A percentile compares a stretch with the other conserved stretches of the same genome.
phyloP scores from a whole-genome alignment of 2,888 invertebrate genomes.

The Dermolepida albohirtum region DNA sequence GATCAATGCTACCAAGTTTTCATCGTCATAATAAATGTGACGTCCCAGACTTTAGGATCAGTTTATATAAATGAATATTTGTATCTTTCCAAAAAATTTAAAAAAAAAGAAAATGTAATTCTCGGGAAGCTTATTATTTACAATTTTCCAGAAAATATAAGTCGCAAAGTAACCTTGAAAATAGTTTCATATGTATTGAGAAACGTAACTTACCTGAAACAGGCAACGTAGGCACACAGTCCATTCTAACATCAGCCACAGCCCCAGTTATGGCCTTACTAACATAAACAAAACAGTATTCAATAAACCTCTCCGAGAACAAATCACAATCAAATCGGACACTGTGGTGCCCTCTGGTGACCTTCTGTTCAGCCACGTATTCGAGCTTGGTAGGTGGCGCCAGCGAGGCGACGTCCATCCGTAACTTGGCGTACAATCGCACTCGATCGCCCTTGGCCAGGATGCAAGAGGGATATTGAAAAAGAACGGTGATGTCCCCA shows the following conservation, averaged over 20 bases:
- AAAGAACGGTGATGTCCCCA: conserved; percentile 80
- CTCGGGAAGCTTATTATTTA: too few species aligned
- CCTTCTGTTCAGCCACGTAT: conserved; percentile 76
- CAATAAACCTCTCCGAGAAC: conserved; percentile 85
- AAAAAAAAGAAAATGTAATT: too few species aligned
- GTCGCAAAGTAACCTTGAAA: too few species aligned
- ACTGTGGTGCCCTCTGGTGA: conserved; percentile 77
- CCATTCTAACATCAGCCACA: conserved; percentile 85
- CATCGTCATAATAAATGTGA: too few species aligned
- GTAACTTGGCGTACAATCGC: conserved; percentile 80
- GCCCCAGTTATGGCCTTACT: conserved; percentile 88
- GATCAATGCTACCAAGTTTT: too few species aligned
- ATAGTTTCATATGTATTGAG: too few species aligned
- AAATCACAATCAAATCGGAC: conserved; percentile 83
- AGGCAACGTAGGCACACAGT: conserved; percentile 86
- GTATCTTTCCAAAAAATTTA: too few species aligned
- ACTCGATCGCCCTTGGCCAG: conserved; percentile 81
- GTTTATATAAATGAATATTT: too few species aligned
- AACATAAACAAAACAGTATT: conserved; percentile 90
- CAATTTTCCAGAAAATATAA: too few species aligned
- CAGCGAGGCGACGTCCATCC: conserved; percentile 76
- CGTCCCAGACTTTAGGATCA: too few species aligned
- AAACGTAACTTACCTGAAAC: conserved; percentile 73
- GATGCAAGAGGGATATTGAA: conserved; percentile 87
- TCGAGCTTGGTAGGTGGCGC: conserved; percentile 74